Base-by-base conservation (phyloP, 1,140 invertebrate genomes). In the Drosophila leontia region DNA sequence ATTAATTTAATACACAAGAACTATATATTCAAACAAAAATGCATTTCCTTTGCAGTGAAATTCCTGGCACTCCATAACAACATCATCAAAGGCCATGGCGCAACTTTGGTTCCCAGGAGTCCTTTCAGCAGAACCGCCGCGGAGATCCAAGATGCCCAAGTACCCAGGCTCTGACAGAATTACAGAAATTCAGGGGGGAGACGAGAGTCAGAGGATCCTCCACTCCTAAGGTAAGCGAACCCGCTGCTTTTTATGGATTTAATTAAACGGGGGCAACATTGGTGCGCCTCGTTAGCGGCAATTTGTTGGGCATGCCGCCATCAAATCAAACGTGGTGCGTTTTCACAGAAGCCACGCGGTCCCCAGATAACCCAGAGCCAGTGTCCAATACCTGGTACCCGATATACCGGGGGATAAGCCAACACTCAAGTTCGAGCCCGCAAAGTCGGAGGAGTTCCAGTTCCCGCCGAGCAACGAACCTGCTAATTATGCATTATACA, bases 271-370 rank as follows among this genome's bases (percentile, higher is more conserved):
- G 58, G 56, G 68, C 84, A 84, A 77, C 78, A 78, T 81, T 83
- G 64, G 78, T 80, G 80, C 55, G 75, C 47, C 84, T 85, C 75
- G 85, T 88, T 88, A 88, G 84, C 78, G 74, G 81, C 85, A 88
- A 88, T 87, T 87, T 88, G 84, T 85, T 87, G 77, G 71, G 50
- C 84, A 80, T 75, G 84, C 84, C 75, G 85, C 67, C 65, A 37
- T 70, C 76, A 78, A 70, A 70, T 72, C 80, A 78, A 88, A 87
- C 55, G 57, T 11, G 53, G 23, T 45, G 80, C 63, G 15, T 78
- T 80, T 77, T 71, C 75, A 76, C 47, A 69, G 80, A 83, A 79
- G 74, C 60, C 63, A 53, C 50, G 19, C 75, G 63, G 63, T 76
- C 57, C 81, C 75, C 64, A 77, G 75, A 55, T 78, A 69, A 69